Evolutionary conservation across 2,113 vertebrate genomes (phyloP).

Genomic region (Ciconia boyciana): DNA sequence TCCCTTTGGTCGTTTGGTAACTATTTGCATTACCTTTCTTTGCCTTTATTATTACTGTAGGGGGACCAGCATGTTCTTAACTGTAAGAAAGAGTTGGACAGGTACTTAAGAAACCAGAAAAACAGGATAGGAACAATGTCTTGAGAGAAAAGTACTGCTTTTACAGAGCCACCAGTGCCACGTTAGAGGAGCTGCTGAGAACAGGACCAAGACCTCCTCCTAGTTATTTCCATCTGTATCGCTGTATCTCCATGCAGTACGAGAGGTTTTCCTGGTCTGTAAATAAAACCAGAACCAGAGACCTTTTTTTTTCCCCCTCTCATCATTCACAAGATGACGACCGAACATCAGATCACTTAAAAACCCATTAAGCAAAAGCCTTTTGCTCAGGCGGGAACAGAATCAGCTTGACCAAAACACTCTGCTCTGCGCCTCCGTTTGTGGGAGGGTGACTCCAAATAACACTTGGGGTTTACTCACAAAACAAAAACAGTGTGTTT

Average conservation of each 20-base stretch:
- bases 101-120: constrained; percentile 52
- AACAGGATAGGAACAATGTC: background rate
- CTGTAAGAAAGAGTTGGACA: background rate
- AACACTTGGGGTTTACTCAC: constrained; percentile 43
- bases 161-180: background rate
- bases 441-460: constrained; percentile 23
- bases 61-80: background rate
- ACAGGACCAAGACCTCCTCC: background rate
- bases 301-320: background rate
- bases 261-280: background rate
- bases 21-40: constrained; percentile 40
- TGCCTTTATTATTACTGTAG: constrained; percentile 6
- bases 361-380: background rate
- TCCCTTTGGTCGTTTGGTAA: background rate
- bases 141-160: background rate
- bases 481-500: constrained; percentile 44
- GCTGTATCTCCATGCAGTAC: accelerated
- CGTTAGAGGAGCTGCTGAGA: background rate
- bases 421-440: background rate
- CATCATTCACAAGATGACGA: background rate
- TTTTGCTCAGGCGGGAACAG: background rate
- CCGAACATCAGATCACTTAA: background rate
- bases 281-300: background rate
- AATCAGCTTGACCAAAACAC: constrained; percentile 6
- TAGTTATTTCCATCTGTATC: background rate